Percentiles rank a stretch among this genome's conserved stretches.
Conservation (phyloP, 2,113 vertebrate genomes). For the Aspiorhynchus laticeps region DNA sequence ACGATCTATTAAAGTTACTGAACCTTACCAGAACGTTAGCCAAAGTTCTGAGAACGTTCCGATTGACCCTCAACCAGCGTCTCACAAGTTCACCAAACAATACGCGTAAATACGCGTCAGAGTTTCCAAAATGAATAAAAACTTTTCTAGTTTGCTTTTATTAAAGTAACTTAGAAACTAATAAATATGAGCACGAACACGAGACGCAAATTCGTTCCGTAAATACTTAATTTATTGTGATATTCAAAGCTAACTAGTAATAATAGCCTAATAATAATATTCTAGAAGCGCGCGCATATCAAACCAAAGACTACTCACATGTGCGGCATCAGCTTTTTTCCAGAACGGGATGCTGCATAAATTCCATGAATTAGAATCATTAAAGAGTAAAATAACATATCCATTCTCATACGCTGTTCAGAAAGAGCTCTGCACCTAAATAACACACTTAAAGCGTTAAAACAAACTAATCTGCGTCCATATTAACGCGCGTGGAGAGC, state of each 20-base stretch:
- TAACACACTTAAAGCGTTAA: background rate
- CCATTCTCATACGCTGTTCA: conserved; percentile 61
- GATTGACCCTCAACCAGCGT: background rate
- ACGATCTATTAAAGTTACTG: background rate
- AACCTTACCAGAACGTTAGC: background rate
- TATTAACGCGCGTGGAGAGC: conserved; percentile 1
- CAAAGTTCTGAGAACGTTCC: background rate
- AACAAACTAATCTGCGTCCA: conserved; percentile 9
- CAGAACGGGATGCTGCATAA: conserved; percentile 60
- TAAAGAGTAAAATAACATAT: conserved; percentile 54
- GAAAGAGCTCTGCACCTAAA: background rate
- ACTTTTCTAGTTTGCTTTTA: background rate
- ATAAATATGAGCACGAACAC: background rate
- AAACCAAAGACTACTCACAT: conserved; percentile 82
- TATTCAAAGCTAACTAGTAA: background rate
- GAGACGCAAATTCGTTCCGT: background rate
- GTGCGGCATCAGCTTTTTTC: conserved; percentile 74
- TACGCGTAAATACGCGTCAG: background rate
- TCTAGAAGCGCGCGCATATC: background rate
- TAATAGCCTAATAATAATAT: background rate
- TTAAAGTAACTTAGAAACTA: background rate
- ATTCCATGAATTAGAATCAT: conserved; percentile 66
- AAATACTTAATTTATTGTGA: background rate
- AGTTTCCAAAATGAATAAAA: background rate
- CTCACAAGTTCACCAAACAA: background rate